Percentiles rank a stretch among this genome's conserved stretches.
Evolutionary conservation across 2,888 invertebrate genomes (phyloP).

Genomic region (Onchidella celtica): DNA sequence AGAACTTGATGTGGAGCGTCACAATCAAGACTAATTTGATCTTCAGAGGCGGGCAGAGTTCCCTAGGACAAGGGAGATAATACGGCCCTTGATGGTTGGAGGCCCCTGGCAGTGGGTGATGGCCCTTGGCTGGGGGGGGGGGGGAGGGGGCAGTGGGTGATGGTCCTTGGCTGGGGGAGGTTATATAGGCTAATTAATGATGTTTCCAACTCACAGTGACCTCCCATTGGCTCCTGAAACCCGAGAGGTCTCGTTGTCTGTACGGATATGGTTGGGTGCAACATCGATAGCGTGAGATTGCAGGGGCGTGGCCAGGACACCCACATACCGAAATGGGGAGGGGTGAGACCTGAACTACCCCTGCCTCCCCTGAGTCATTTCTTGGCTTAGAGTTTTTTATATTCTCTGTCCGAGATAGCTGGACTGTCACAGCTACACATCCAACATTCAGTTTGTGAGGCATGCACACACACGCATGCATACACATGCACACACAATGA

Average conservation of each 20-base stretch:
- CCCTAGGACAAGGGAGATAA: neutral
- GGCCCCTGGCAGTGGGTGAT: neutral
- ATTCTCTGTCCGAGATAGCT: too few species aligned
- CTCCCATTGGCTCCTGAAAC: neutral
- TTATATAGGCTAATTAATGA: neutral
- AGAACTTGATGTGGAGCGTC: neutral
- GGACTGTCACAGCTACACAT: too few species aligned
- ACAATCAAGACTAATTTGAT: neutral
- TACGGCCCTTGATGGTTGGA: neutral
- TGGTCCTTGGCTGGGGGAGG: neutral
- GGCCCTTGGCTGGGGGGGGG: neutral
- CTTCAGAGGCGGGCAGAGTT: neutral
- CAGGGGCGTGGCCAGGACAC: too few species aligned
- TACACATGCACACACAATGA: too few species aligned
- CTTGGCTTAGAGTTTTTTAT: too few species aligned
- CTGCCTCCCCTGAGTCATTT: too few species aligned
- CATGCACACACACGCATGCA: too few species aligned
- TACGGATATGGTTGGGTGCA: too few species aligned
- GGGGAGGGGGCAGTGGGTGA: neutral
- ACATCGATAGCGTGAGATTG: too few species aligned
- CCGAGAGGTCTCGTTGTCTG: neutral
- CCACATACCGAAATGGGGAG: too few species aligned
- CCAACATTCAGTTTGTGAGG: too few species aligned
- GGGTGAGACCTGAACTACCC: too few species aligned
- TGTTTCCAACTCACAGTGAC: neutral